These are phyloP conservation scores for Drosophila sulfurigaster DNA, from an alignment of 1,140 invertebrate species.

Conservation along the genomic window DNA sequence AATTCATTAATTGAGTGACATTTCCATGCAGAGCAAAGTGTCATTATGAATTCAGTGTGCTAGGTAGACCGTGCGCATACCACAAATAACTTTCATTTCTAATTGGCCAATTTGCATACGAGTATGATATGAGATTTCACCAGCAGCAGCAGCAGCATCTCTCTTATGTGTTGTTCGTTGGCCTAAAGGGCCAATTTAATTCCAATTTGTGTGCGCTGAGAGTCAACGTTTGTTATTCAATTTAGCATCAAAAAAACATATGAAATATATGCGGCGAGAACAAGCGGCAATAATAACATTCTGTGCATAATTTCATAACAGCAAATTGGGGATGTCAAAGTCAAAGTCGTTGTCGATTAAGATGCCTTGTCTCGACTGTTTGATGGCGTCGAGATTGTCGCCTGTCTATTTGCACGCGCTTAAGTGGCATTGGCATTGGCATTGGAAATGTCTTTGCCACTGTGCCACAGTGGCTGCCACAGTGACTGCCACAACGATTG, in stretches of 20 bases:
- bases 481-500: neutral
- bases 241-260: constrained; percentile 73
- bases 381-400: constrained; percentile 64
- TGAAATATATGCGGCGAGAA: constrained; percentile 50
- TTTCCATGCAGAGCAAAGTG: neutral
- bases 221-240: constrained; percentile 68
- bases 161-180: constrained; percentile 1
- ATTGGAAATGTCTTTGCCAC: constrained; percentile 7
- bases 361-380: constrained; percentile 44
- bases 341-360: constrained; percentile 36
- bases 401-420: constrained; percentile 73
- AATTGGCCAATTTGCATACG: constrained; percentile 40
- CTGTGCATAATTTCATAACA: constrained; percentile 72
- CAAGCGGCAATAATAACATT: constrained; percentile 78
- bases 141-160: neutral
- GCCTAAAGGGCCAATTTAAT: constrained; percentile 75
- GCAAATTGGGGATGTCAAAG: constrained; percentile 41
- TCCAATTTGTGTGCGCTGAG: constrained; percentile 57
- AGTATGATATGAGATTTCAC: constrained; percentile 21
- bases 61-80: constrained; percentile 10
- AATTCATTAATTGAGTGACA: constrained; percentile 1
- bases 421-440: constrained; percentile 72
- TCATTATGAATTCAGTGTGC: neutral
- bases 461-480: neutral
- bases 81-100: constrained; percentile 24